A percentile compares a stretch with the other conserved stretches of the same genome.
These are phyloP conservation scores for Hoplostethus atlanticus DNA, from an alignment of 2,797 vertebrate species.

Conservation along the genomic window DNA sequence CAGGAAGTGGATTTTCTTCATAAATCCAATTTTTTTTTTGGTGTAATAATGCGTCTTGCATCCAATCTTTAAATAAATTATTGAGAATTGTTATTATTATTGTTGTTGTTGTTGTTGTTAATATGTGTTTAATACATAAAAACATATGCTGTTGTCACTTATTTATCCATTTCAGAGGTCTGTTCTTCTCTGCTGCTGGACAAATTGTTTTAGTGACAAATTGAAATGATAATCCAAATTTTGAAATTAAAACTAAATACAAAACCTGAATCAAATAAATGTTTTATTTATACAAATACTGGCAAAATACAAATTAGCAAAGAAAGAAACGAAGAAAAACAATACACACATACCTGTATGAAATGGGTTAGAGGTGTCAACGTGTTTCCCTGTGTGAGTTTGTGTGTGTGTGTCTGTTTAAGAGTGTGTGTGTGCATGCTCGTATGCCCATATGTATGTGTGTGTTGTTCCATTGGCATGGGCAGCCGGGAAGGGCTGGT, in stretches of 20 bases:
- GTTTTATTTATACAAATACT: no score
- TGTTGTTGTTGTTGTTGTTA: background rate
- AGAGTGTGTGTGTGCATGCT: slow-evolving; percentile 18
- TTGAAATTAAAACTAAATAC: no score
- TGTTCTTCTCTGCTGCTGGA: background rate
- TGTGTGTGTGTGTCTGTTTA: background rate
- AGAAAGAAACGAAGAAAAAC: no score
- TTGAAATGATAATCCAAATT: background rate
- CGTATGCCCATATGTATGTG: slow-evolving; percentile 46
- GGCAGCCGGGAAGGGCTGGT: slow-evolving; percentile 89
- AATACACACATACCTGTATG: background rate
- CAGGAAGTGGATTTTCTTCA: no score
- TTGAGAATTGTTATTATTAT: no score
- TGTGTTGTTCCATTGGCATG: slow-evolving; percentile 83
- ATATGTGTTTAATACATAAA: background rate
- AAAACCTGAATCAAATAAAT: no score
- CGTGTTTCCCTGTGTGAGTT: background rate
- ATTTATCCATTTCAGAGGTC: background rate
- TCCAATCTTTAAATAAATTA: no score
- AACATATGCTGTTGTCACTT: background rate
- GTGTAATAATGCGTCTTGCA: no score
- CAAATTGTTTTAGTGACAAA: background rate
- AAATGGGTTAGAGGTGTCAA: slow-evolving; percentile 15
- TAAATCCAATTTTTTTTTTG: no score
- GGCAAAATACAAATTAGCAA: no score